A percentile compares a stretch with the other conserved stretches of the same genome.
These are phyloP conservation scores for Grammomys dolichurus DNA, from an alignment of 2,113 vertebrate genomes.

Conservation along the genomic window DNA sequence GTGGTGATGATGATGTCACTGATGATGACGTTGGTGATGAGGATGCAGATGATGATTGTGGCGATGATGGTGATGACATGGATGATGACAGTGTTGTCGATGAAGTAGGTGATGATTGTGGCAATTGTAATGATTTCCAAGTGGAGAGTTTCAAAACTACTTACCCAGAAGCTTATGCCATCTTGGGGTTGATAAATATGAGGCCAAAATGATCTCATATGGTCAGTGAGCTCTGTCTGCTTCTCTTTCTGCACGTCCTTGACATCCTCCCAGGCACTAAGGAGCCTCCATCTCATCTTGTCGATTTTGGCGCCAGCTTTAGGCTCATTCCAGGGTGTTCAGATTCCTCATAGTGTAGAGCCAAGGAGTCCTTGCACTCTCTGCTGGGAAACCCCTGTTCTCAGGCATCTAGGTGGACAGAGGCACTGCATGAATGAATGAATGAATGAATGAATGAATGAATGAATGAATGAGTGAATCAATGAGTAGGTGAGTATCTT, in stretches of 20 bases:
- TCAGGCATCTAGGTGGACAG: too few species aligned
- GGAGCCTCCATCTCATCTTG: background rate
- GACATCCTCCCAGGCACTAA: background rate
- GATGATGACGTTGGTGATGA: background rate
- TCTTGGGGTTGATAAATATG: background rate
- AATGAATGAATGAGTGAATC: background rate
- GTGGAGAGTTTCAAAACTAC: background rate
- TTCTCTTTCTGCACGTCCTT: background rate
- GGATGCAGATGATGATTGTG: background rate
- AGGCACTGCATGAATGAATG: background rate
- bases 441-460: background rate
- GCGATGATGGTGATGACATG: background rate
- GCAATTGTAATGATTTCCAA: too few species aligned
- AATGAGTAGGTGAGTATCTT: background rate
- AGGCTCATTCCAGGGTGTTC: background rate
- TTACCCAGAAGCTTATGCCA: background rate
- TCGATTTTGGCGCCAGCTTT: background rate
- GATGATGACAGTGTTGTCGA: fast-evolving
- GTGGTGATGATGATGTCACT: background rate
- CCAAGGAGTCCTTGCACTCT: background rate
- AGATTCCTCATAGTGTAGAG: background rate
- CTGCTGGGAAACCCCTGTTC: background rate
- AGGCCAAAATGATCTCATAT: background rate
- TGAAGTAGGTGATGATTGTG: background rate
- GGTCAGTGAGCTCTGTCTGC: background rate